Conservation (phyloP, 2,113 vertebrate species). For the Regulus satrapa region DNA sequence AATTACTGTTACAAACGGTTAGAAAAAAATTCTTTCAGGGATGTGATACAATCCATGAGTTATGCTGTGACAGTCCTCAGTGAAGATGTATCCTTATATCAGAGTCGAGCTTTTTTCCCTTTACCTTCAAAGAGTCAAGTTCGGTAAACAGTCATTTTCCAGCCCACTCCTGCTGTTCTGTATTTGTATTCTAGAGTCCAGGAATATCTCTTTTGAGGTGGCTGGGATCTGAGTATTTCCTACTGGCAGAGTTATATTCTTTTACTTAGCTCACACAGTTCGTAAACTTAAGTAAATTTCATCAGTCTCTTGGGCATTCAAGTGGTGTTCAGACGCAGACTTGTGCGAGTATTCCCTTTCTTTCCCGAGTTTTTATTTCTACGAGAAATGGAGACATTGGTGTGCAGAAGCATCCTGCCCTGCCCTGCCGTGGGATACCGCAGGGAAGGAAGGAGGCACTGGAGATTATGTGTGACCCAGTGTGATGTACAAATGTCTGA, state of each 20-base stretch:
- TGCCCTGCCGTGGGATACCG: not conserved
- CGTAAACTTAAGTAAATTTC: not conserved
- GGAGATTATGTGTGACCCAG: not conserved
- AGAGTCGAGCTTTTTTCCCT: not conserved
- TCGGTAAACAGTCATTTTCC: not conserved
- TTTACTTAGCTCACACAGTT: rapidly evolving
- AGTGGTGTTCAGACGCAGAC: not conserved
- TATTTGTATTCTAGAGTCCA: not conserved
- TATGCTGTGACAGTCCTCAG: not conserved
- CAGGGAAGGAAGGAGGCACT: not conserved
- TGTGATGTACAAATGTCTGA: rapidly evolving
- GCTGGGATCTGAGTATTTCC: not conserved
- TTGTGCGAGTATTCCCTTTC: not conserved
- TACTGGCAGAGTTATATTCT: not conserved
- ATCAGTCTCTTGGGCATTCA: not conserved
- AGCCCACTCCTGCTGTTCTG: not conserved
- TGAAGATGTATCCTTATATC: not conserved
- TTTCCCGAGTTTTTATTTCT: not conserved
- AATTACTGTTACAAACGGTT: not conserved
- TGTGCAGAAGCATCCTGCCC: not conserved
- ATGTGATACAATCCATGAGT: not conserved
- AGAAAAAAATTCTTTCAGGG: not conserved
- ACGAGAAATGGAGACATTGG: not conserved
- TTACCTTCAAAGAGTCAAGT: not conserved
- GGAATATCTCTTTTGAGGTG: not conserved